Percentiles rank a stretch among this genome's conserved stretches.
phyloP scores from a whole-genome alignment of 1,140 invertebrate genomes.

The Drosophila pectinifera region DNA sequence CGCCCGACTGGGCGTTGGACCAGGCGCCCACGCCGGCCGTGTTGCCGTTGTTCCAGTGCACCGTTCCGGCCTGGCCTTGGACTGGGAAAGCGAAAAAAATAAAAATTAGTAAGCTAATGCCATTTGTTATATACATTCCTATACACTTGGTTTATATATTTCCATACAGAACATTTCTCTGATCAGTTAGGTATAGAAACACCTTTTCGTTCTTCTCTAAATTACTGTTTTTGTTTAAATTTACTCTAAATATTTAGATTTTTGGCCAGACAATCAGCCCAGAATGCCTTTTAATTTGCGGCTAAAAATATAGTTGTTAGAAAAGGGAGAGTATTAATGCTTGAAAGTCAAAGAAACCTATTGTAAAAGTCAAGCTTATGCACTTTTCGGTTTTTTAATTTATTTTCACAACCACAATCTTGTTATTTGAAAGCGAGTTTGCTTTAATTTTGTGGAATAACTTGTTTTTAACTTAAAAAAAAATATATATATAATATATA shows the following conservation, averaged over 20 bases:
- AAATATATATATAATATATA: no score
- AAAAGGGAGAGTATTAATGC: background rate
- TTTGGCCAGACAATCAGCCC: no score
- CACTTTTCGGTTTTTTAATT: background rate
- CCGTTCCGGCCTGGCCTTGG: slow-evolving; percentile 48
- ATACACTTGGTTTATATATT: no score
- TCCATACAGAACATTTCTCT: no score
- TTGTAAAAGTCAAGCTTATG: background rate
- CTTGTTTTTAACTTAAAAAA: background rate
- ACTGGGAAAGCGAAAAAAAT: background rate
- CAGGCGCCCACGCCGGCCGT: slow-evolving; percentile 38
- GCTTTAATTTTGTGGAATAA: background rate
- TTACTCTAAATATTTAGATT: background rate
- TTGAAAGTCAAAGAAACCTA: background rate
- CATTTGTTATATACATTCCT: no score
- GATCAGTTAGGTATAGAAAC: no score
- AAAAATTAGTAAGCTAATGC: no score
- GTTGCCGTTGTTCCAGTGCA: slow-evolving; percentile 51
- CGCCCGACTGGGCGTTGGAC: slow-evolving; percentile 50
- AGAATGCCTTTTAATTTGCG: background rate
- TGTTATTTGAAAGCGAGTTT: background rate
- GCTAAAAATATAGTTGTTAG: no score
- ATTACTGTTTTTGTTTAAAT: background rate
- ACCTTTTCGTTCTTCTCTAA: background rate
- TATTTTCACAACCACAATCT: background rate